Percentiles rank a stretch among this genome's conserved stretches.
Evolutionary conservation across 2,888 invertebrate species (phyloP).

Genomic region (Lamellibrachia columna): DNA sequence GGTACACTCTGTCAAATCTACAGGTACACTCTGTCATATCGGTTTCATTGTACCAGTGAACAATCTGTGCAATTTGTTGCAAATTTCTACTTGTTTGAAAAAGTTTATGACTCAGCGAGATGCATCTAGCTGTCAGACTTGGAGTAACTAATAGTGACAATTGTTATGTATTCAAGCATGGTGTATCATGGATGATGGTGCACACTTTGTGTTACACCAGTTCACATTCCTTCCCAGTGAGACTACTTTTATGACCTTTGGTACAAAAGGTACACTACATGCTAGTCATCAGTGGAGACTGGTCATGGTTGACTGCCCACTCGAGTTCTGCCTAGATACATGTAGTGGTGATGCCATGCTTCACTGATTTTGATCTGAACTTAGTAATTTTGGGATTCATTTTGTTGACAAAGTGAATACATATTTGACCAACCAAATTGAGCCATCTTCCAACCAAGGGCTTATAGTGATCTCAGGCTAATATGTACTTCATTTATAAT

Average conservation of each 20-base stretch:
- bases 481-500: background rate
- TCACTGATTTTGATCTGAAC: background rate
- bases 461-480: background rate
- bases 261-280: background rate
- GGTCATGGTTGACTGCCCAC: background rate
- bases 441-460: background rate
- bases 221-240: background rate
- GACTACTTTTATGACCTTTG: background rate
- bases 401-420: background rate
- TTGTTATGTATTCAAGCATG: background rate
- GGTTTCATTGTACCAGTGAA: background rate
- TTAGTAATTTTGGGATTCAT: background rate
- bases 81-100: background rate
- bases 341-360: background rate
- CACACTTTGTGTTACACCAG: background rate
- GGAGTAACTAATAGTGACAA: background rate
- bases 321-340: background rate
- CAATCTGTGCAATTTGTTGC: background rate
- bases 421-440: background rate
- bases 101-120: background rate
- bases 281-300: background rate
- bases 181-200: no score
- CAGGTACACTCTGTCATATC: no score
- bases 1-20: no score
- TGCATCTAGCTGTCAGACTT: background rate